Base-by-base conservation (phyloP, 2,888 invertebrate species). In the Sarcophaga rosellei region DNA sequence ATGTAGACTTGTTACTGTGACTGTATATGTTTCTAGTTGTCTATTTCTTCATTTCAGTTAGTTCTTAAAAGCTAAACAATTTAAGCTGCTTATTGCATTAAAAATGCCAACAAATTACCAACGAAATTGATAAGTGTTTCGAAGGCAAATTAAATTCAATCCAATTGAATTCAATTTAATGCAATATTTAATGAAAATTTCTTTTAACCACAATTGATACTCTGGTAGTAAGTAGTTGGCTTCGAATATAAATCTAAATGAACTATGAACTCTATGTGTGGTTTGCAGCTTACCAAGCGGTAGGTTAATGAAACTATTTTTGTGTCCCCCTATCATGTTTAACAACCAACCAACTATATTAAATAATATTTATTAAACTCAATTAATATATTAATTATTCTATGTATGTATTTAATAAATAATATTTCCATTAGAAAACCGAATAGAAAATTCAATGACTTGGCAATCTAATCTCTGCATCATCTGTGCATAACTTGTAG, bases 171-270 rank as follows among this genome's bases (percentile, higher is more conserved):
- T 63, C 65, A 84, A 59, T 74, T 70, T 57, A 4, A 0, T 63
- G 23, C 57, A 74, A 73, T 59, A 73, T 44, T 61, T 12, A 77
- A 25, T 66, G 59, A 53, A 53, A 66, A 44, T 62, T 15, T 68
- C 59, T 4, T 20, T 45, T 25, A 15, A 70, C 35, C 8, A 35
- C 10, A 35, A 0, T 1, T 35, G 35, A 35, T 35, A 35, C 35
- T 35, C 10, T 35, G 10, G 35, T 35, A 35, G 35, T 35, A 35
- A 35, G 35, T 35, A 35, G 1, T 35, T 35, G 35, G 35, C 10
- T 35, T 35, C 0, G 35, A 10, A 0, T 35, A 10, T 35, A 10
- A 35, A 35, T 35, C 35, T 35, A 35, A 35, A 35, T 35, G 35
- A 35, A 35, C 35, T 35, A 35, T 10, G 3, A 35, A 35, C 35